These are phyloP conservation scores for Antrozous pallidus DNA, from an alignment of 2,797 vertebrate species.

Conservation along the genomic window DNA sequence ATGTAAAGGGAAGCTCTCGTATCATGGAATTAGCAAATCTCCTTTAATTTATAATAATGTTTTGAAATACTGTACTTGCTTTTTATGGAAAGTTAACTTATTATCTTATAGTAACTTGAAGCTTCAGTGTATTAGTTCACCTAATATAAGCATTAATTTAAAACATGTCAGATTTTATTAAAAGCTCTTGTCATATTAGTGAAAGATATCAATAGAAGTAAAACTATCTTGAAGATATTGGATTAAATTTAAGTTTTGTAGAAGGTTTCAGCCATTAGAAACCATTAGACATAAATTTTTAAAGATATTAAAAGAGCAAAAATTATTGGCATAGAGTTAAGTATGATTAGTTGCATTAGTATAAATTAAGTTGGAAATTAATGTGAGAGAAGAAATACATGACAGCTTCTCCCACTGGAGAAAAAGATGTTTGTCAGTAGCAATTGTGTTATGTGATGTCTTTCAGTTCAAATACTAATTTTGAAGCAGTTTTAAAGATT, in stretches of 20 bases:
- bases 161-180: not conserved
- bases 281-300: not conserved
- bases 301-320: not conserved
- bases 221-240: not conserved
- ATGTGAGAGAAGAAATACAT: not conserved
- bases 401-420: not conserved
- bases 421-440: not conserved
- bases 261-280: not conserved
- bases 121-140: not conserved
- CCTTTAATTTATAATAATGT: not conserved
- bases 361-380: conserved; percentile 16
- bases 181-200: not conserved
- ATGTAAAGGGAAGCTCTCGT: not conserved
- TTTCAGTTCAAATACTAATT: conserved; percentile 35
- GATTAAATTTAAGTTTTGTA: not conserved
- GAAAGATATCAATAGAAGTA: not conserved
- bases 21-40: not conserved
- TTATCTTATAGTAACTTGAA: not conserved
- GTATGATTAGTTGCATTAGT: not conserved
- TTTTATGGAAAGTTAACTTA: not conserved
- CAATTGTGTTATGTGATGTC: not conserved
- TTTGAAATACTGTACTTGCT: not conserved
- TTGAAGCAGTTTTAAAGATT: conserved; percentile 5
- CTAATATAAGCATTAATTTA: not conserved
- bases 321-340: not conserved